Percentiles rank a stretch among this genome's conserved stretches.
Conservation (phyloP, 2,888 invertebrate genomes). For the Holacanthella duospinosa region DNA sequence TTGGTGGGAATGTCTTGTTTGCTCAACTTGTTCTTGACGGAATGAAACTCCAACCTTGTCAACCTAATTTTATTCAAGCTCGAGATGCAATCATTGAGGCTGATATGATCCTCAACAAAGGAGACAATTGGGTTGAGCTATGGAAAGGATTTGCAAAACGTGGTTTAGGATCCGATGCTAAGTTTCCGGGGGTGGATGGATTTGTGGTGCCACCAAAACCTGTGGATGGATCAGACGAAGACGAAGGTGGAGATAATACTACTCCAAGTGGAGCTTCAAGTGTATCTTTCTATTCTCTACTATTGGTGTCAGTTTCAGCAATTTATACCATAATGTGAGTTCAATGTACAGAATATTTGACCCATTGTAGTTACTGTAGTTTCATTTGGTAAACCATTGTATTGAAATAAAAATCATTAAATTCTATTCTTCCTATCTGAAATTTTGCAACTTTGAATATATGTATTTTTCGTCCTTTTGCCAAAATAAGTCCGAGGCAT, state of each 20-base stretch:
- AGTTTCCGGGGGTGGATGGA: not conserved
- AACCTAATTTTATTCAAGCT: slow-evolving; percentile 2
- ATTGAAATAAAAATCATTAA: too few species aligned
- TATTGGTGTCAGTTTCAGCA: too few species aligned
- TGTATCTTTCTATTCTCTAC: too few species aligned
- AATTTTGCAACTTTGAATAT: too few species aligned
- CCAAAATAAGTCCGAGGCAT: too few species aligned
- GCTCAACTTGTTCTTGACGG: slow-evolving; percentile 5
- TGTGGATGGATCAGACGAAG: not conserved
- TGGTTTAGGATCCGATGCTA: not conserved
- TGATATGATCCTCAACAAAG: not conserved
- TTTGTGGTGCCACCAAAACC: not conserved
- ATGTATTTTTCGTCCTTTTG: too few species aligned
- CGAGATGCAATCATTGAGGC: slow-evolving; percentile 7
- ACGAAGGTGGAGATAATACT: not conserved
- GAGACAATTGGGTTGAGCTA: not conserved
- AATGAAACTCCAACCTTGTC: slow-evolving; percentile 7
- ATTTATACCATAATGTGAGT: too few species aligned
- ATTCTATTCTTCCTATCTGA: too few species aligned
- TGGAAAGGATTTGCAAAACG: slow-evolving; percentile 10
- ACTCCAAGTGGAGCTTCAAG: too few species aligned
- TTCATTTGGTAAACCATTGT: too few species aligned
- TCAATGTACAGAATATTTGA: too few species aligned
- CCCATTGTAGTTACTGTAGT: too few species aligned
- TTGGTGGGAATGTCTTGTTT: not conserved